Evolutionary conservation across 2,113 vertebrate genomes (phyloP).

Genomic region (Mobula hypostoma): DNA sequence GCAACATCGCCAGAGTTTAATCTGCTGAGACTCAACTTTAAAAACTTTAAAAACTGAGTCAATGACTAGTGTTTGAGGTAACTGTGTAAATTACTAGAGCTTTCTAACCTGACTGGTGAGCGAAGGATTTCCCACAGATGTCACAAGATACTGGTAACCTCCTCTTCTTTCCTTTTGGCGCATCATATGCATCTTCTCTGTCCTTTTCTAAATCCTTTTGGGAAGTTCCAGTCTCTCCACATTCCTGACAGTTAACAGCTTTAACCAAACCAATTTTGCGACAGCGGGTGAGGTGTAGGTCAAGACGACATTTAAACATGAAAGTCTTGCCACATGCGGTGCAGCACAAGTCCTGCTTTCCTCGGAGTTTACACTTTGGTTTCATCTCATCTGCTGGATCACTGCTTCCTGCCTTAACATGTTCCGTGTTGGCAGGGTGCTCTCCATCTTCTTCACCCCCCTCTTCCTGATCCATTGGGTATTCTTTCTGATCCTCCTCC

Average conservation of each 20-base stretch:
- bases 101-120: constrained; percentile 69
- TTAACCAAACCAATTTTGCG: constrained; percentile 52
- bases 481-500: not conserved
- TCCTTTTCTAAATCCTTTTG: constrained; percentile 64
- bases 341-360: constrained; percentile 62
- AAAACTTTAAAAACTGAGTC: not conserved
- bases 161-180: constrained; percentile 58
- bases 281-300: constrained; percentile 68
- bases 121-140: constrained; percentile 72
- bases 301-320: constrained; percentile 69
- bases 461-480: constrained; percentile 2
- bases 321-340: constrained; percentile 71
- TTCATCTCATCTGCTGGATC: not conserved
- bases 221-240: constrained; percentile 47
- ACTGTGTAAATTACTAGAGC: not conserved
- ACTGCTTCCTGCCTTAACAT: not conserved
- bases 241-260: constrained; percentile 58
- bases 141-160: constrained; percentile 58
- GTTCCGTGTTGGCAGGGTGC: not conserved
- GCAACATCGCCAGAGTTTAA: not conserved
- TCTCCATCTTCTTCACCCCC: not conserved
- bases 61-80: not conserved
- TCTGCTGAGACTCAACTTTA: not conserved
- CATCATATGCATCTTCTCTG: constrained; percentile 51
- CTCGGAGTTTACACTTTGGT: not conserved